Conservation (phyloP, 2,113 vertebrate genomes). For the Tragelaphus imberbis region DNA sequence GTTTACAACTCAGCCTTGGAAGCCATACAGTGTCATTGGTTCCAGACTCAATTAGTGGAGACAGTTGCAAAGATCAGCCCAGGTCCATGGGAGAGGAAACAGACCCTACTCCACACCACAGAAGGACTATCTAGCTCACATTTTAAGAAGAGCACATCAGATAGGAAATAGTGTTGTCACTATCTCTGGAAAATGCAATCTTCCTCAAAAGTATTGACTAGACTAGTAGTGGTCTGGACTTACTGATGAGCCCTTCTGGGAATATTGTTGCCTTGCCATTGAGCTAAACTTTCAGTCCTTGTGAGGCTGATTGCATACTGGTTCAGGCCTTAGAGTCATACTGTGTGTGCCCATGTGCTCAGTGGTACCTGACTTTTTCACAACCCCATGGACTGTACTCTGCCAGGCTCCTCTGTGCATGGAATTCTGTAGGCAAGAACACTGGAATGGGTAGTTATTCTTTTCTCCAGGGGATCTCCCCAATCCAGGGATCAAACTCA, state of each 20-base stretch:
- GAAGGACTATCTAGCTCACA: neutral
- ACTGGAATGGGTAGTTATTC: neutral
- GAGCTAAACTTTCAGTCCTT: neutral
- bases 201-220: neutral
- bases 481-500: neutral
- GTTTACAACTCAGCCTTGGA: neutral
- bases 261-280: neutral
- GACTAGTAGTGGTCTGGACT: neutral
- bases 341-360: neutral
- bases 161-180: neutral
- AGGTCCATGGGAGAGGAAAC: neutral
- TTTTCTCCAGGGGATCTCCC: neutral
- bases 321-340: neutral
- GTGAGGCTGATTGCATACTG: neutral
- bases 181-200: neutral
- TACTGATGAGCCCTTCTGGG: fast-evolving
- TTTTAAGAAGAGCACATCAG: neutral
- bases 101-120: neutral
- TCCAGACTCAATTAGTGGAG: neutral
- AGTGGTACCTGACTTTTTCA: neutral
- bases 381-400: neutral
- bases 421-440: neutral
- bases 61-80: neutral
- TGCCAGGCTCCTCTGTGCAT: neutral
- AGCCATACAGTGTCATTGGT: neutral